A percentile compares a stretch with the other conserved stretches of the same genome.
Evolutionary conservation across 2,113 vertebrate genomes (phyloP).

Genomic region (Xyliphius kryptos): DNA sequence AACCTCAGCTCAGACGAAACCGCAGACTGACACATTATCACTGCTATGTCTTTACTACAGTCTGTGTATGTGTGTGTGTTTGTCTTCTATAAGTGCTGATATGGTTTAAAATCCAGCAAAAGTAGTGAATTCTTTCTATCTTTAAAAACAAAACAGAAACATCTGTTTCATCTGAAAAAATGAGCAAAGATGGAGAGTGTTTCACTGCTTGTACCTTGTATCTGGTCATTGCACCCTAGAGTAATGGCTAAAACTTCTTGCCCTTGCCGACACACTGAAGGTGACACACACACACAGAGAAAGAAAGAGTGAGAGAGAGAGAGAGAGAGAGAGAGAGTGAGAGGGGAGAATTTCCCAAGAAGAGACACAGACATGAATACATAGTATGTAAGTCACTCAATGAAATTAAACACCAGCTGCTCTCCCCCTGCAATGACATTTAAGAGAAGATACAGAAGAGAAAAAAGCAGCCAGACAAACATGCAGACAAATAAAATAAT

Average conservation of each 20-base stretch:
- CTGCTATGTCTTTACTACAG: slow-evolving; percentile 10
- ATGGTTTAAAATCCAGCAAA: no score
- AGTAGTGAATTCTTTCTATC: no score
- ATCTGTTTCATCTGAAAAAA: no score
- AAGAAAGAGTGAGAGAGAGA: no score
- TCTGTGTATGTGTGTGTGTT: slow-evolving; percentile 1
- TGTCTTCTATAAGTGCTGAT: no score
- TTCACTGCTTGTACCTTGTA: background rate
- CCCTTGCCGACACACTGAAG: slow-evolving; percentile 39
- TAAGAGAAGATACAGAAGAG: slow-evolving; percentile 17
- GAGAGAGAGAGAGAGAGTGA: no score
- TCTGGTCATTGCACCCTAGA: slow-evolving; percentile 17
- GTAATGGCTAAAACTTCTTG: slow-evolving; percentile 30
- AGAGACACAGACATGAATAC: slow-evolving; percentile 21
- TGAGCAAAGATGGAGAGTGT: background rate
- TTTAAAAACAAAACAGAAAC: no score
- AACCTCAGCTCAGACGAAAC: slow-evolving; percentile 15
- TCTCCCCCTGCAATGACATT: slow-evolving; percentile 22
- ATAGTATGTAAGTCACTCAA: slow-evolving; percentile 2
- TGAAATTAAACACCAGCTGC: slow-evolving; percentile 41
- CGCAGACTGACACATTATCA: slow-evolving; percentile 27
- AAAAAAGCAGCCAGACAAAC: background rate
- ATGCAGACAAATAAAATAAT: background rate
- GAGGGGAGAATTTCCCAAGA: slow-evolving; percentile 11
- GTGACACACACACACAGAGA: slow-evolving; percentile 33